Percentiles rank a stretch among this genome's conserved stretches.
phyloP scores from a whole-genome alignment of 2,113 vertebrate genomes.

The Poeciliopsis occidentalis region DNA sequence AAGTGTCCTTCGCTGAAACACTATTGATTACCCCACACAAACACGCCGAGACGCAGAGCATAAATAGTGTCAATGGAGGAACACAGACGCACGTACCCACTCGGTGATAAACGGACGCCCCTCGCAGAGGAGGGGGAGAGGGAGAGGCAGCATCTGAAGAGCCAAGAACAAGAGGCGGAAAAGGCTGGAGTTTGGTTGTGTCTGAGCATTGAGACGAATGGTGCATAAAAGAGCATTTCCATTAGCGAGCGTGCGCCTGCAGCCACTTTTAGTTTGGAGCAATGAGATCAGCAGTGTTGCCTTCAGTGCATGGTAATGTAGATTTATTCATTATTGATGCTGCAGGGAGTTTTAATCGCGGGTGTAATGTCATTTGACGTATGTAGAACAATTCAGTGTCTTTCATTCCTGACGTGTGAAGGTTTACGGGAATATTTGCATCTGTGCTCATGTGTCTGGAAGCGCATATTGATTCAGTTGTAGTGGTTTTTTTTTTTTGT shows the following conservation, averaged over 20 bases:
- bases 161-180: slow-evolving; percentile 12
- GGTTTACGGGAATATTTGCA: slow-evolving; percentile 46
- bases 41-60: slow-evolving; percentile 37
- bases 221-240: slow-evolving; percentile 42
- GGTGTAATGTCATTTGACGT: slow-evolving; percentile 54
- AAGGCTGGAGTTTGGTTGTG: slow-evolving; percentile 34
- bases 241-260: slow-evolving; percentile 40
- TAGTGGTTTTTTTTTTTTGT: accelerated
- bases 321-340: slow-evolving; percentile 66
- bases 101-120: slow-evolving; percentile 30
- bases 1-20: slow-evolving; percentile 70
- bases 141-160: slow-evolving; percentile 11
- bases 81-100: slow-evolving; percentile 1
- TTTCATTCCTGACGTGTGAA: slow-evolving; percentile 33
- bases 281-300: slow-evolving; percentile 31
- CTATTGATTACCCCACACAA: slow-evolving; percentile 68
- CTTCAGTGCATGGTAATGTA: slow-evolving; percentile 27
- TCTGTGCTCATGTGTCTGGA: slow-evolving; percentile 17
- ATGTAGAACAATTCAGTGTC: slow-evolving; percentile 25
- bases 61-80: slow-evolving; percentile 49
- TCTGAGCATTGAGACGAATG: slow-evolving; percentile 44
- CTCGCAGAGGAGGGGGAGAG: neutral
- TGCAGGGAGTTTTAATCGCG: slow-evolving; percentile 23
- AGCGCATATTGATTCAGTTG: neutral
- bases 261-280: slow-evolving; percentile 40